phyloP scores from a whole-genome alignment of 2,113 vertebrate species.

The Ictalurus punctatus region DNA sequence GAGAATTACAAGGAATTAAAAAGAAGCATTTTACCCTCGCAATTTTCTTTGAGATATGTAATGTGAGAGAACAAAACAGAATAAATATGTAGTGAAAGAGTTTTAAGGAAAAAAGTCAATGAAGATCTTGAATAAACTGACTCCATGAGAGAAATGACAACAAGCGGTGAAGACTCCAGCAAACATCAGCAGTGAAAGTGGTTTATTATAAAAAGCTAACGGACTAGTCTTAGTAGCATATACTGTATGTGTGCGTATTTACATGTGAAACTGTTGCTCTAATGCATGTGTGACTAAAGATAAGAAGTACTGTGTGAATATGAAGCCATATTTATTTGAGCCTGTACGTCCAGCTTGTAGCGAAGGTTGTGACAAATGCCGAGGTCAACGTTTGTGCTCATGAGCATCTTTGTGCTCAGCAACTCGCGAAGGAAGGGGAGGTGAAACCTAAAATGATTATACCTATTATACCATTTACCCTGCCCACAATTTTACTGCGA shows the following conservation, averaged over 20 bases:
- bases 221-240: not conserved
- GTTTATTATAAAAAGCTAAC: not conserved
- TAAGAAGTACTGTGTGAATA: not conserved
- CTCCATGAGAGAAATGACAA: not conserved
- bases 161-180: not conserved
- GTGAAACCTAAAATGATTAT: not conserved
- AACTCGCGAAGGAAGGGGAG: not conserved
- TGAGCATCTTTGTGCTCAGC: not conserved
- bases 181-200: not conserved
- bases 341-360: not conserved
- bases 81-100: not conserved
- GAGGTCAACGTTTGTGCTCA: not conserved
- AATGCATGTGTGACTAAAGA: not conserved
- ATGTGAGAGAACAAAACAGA: not conserved
- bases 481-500: not conserved
- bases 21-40: not conserved
- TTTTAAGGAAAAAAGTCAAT: not conserved
- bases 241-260: not conserved
- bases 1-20: not conserved
- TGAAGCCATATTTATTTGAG: not conserved
- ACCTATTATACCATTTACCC: not conserved
- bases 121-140: not conserved
- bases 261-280: not conserved
- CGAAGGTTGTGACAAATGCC: not conserved
- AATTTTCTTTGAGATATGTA: not conserved